phyloP scores from a whole-genome alignment of 2,797 vertebrate genomes.

The Sciaenops ocellatus region DNA sequence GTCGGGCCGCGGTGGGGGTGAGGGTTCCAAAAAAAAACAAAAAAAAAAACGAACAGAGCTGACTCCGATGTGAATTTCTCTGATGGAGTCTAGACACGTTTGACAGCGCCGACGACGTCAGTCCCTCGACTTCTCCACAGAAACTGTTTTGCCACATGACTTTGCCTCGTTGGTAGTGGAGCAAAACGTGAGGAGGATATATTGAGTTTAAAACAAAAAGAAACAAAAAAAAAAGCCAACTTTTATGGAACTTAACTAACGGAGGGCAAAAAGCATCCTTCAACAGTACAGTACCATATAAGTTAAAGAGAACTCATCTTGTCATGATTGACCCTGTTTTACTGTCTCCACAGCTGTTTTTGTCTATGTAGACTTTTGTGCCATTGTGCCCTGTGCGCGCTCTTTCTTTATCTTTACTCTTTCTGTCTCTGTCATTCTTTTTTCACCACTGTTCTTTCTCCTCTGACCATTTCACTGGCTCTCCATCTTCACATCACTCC shows the following conservation, averaged over 20 bases:
- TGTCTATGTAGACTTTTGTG: conserved; percentile 81
- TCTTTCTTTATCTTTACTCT: conserved; percentile 64
- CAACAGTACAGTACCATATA: conserved; percentile 75
- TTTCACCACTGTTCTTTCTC: conserved; percentile 18
- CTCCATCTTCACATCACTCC: conserved; percentile 9
- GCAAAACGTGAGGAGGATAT: conserved; percentile 59
- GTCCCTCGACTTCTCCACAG: conserved; percentile 46
- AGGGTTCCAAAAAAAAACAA: background rate
- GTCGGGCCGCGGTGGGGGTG: background rate
- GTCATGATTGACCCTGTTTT: conserved; percentile 73
- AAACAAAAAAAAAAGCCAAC: conserved; percentile 64
- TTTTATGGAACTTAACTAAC: conserved; percentile 70
- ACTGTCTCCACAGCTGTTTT: conserved; percentile 79
- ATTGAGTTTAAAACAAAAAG: conserved; percentile 64
- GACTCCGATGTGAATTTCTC: conserved; percentile 54
- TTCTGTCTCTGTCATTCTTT: conserved; percentile 30
- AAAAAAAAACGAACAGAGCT: conserved; percentile 23
- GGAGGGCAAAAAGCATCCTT: conserved; percentile 66
- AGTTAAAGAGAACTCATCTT: conserved; percentile 78
- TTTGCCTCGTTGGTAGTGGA: conserved; percentile 63
- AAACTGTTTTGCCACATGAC: conserved; percentile 65
- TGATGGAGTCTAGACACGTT: conserved; percentile 37
- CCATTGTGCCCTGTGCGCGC: conserved; percentile 81
- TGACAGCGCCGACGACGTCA: conserved; percentile 16
- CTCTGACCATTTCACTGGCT: conserved; percentile 6